Evolutionary conservation across 2,888 invertebrate genomes (phyloP).

Genomic region (Quadroppia sp.): DNA sequence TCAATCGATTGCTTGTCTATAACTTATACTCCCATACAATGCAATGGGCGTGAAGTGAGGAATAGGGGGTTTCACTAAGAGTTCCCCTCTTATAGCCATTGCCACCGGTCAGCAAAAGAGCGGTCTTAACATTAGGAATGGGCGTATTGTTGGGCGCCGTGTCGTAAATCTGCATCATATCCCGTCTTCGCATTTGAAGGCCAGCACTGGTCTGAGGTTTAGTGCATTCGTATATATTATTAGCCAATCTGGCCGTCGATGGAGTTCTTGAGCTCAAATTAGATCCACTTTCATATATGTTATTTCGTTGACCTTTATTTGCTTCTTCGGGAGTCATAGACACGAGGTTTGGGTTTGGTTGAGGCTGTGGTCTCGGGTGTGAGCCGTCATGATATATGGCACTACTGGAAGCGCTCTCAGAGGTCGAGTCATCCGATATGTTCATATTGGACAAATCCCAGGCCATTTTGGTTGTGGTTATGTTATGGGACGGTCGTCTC

Average conservation of each 20-base stretch:
- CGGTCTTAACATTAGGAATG: slow-evolving; percentile 57
- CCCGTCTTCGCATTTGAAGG: neutral
- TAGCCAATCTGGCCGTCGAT: slow-evolving; percentile 19
- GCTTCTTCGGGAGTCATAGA: slow-evolving; percentile 34
- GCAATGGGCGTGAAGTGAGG: slow-evolving; percentile 68
- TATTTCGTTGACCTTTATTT: slow-evolving; percentile 22
- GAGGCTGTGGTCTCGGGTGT: slow-evolving; percentile 53
- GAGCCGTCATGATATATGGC: slow-evolving; percentile 66
- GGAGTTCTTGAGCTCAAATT: slow-evolving; percentile 6
- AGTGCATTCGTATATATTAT: slow-evolving; percentile 12
- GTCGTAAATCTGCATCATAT: neutral
- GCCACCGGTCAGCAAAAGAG: slow-evolving; percentile 80
- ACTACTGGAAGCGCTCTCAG: slow-evolving; percentile 45
- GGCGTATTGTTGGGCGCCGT: slow-evolving; percentile 1
- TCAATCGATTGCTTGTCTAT: slow-evolving; percentile 23
- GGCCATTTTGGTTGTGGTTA: slow-evolving; percentile 42
- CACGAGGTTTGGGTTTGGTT: slow-evolving; percentile 50
- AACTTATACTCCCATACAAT: slow-evolving; percentile 80
- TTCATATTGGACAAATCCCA: slow-evolving; percentile 49
- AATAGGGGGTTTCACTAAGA: slow-evolving; percentile 60
- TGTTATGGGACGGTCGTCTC: slow-evolving; percentile 24
- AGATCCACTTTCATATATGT: slow-evolving; percentile 14
- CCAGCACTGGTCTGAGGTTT: neutral
- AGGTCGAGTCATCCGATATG: slow-evolving; percentile 48
- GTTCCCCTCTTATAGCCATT: slow-evolving; percentile 82